phyloP scores from a whole-genome alignment of 1,140 invertebrate genomes.

The Venustaconcha ellipsiformis region DNA sequence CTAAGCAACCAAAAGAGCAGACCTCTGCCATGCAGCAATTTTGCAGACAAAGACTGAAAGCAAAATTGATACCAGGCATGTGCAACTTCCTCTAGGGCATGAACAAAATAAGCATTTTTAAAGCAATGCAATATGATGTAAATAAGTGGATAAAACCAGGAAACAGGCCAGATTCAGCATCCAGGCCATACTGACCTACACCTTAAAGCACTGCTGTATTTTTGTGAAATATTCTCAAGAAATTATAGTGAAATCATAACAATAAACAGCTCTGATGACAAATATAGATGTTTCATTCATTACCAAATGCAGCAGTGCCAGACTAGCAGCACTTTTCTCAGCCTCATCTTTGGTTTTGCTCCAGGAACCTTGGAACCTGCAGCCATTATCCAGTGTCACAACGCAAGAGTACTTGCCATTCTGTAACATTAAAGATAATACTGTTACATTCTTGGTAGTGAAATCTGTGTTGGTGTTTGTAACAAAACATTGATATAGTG shows the following conservation, averaged over 20 bases:
- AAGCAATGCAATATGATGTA: not conserved
- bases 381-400: constrained; percentile 43
- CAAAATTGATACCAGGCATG: not conserved
- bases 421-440: constrained; percentile 6
- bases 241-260: not conserved
- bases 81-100: too few relatives aligned
- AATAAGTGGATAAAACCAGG: not conserved
- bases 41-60: too few relatives aligned
- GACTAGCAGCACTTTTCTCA: constrained; percentile 52
- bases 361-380: constrained; percentile 49
- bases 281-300: not conserved
- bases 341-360: constrained; percentile 47
- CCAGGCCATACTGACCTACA: not conserved
- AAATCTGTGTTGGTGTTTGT: too few relatives aligned
- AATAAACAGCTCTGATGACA: not conserved
- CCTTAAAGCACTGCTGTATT: not conserved
- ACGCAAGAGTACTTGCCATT: constrained; percentile 20
- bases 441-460: too few relatives aligned
- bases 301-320: constrained; percentile 54
- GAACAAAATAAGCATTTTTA: too few relatives aligned
- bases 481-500: too few relatives aligned
- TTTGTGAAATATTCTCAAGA: not conserved
- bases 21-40: too few relatives aligned
- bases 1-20: too few relatives aligned
- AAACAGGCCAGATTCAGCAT: not conserved